Base-by-base conservation (phyloP, 2,113 vertebrate genomes). In the Edolisoma coerulescens region DNA sequence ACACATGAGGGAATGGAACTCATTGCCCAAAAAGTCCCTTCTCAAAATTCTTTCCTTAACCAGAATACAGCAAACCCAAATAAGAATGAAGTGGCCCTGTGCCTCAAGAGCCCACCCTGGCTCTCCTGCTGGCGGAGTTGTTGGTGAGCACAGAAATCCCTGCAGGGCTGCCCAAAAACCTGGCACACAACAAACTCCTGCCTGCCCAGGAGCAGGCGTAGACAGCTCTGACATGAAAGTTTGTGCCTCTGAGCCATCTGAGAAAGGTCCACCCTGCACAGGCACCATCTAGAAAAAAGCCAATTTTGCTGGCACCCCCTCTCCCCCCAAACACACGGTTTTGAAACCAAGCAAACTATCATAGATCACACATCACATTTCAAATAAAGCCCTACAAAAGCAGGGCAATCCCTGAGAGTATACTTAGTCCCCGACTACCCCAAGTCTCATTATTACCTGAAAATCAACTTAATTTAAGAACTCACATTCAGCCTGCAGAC, bases 241-340 rank as follows among this genome's bases (percentile, higher is more conserved):
- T n/a, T 10, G 2, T 32, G 67, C 67, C 45, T 39, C 60, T 50
- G 26, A 90, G 37, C 45, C 42, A n/a, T 6, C 32, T 16, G 26
- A 35, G 24, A 75, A 28, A 44, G 13, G 15, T 7, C 57, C 54
- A 84, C 9, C 50, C n/a, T 28, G 3, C 17, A 49, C 20, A 41
- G 10, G 45, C 83, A 32, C 26, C 32, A 61, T 1, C 3, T 32
- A 23, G 37, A 44, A 30, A 30, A 54, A 54, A 54, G 19, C 35
- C 11, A 17, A 10, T 15, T 42, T 82, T 39, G 3, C 18, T 76
- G 30, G 41, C 22, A 18, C 1, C 5, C 5, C 7, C 20, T 33
- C 3, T 5, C 4, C 13, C 17, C 45, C 4, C 9, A 42, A 76
- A 32, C 6, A 26, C 1, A 5, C 6, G 3, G 4, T 2, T 94